These are phyloP conservation scores for Thermophis baileyi DNA, from an alignment of 2,113 vertebrate species.

Conservation along the genomic window DNA sequence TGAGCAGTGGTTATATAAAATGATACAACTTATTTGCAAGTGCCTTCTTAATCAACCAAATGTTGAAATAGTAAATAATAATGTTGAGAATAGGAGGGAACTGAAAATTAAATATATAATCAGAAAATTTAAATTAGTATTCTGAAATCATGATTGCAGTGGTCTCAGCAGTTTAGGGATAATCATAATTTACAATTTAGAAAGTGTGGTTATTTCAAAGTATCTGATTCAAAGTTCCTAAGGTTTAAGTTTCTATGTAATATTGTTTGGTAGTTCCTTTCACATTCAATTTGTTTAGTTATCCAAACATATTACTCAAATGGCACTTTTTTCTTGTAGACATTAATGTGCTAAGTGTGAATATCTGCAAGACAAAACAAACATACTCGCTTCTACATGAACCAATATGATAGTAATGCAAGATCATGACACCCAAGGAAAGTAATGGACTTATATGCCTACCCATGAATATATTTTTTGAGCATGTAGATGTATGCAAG, in stretches of 20 bases:
- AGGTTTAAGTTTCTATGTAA: too few species aligned
- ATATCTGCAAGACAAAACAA: neutral
- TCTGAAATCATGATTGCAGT: neutral
- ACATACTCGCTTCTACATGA: neutral
- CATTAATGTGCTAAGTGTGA: neutral
- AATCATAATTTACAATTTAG: neutral
- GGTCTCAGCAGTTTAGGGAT: neutral
- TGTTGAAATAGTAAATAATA: neutral
- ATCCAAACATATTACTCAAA: neutral
- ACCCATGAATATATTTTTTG: neutral
- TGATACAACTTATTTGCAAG: neutral
- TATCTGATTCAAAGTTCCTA: neutral
- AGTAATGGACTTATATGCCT: neutral
- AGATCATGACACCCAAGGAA: neutral
- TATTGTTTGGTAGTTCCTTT: neutral
- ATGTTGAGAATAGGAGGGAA: neutral
- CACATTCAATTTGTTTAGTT: neutral
- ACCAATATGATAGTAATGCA: neutral
- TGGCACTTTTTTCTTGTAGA: neutral
- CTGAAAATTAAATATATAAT: neutral
- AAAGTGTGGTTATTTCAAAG: neutral
- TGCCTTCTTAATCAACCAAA: neutral
- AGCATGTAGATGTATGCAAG: neutral
- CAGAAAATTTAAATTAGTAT: neutral
- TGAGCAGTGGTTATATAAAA: neutral